A percentile compares a stretch with the other conserved stretches of the same genome.
Conservation (phyloP, 1,140 invertebrate species). For the Eupristina koningsbergeri region DNA sequence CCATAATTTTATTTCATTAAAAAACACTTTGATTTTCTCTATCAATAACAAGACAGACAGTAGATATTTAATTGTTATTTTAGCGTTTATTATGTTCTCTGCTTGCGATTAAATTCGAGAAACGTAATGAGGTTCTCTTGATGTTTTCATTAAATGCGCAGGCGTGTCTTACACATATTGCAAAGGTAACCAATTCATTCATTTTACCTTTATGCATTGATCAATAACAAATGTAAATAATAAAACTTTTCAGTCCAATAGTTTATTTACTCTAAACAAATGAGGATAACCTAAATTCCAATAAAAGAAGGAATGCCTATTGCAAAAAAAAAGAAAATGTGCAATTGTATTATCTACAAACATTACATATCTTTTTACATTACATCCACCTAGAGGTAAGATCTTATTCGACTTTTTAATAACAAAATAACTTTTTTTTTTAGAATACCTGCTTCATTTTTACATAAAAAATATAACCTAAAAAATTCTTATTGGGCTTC, state of each 20-base stretch:
- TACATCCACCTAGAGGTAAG: background rate
- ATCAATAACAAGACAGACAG: background rate
- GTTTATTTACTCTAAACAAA: background rate
- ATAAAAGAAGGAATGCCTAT: background rate
- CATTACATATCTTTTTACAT: background rate
- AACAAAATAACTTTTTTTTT: background rate
- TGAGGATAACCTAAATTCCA: constrained; percentile 29
- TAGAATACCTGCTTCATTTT: background rate
- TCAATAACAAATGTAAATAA: constrained; percentile 3
- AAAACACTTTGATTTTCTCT: background rate
- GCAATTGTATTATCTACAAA: background rate
- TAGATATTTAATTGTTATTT: background rate
- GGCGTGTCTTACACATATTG: constrained; percentile 4
- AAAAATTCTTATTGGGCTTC: background rate
- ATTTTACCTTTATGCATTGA: background rate
- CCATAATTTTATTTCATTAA: too few species aligned
- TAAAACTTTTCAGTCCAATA: background rate
- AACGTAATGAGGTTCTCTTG: background rate
- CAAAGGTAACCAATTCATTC: constrained; percentile 6
- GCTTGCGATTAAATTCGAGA: background rate
- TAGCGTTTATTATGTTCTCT: background rate
- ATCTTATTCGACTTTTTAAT: background rate
- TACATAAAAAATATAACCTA: constrained; percentile 13
- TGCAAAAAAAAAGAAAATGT: background rate
- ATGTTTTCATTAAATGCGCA: constrained; percentile 8